Conservation (phyloP, 2,888 invertebrate species). For the Rhodophaea formosa region DNA sequence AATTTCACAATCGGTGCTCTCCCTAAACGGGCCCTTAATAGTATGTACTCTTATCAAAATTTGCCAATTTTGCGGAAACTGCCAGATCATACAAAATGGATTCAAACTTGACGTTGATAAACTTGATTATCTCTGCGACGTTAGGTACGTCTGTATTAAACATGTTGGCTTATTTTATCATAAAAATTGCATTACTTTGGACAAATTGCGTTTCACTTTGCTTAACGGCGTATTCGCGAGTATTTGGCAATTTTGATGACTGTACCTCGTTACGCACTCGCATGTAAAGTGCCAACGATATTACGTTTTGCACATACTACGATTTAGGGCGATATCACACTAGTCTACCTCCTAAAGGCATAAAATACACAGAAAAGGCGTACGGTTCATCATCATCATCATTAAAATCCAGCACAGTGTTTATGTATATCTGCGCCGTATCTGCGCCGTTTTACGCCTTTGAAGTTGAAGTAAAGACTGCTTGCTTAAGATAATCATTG, state of each 20-base stretch:
- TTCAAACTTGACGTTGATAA: background rate
- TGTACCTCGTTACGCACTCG: background rate
- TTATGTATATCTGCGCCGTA: too few relatives aligned
- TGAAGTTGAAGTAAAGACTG: too few relatives aligned
- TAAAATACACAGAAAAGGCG: too few relatives aligned
- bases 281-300: background rate
- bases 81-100: background rate
- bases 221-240: constrained; percentile 1
- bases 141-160: background rate
- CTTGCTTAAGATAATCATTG: too few relatives aligned
- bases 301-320: background rate
- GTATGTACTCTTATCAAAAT: too few relatives aligned
- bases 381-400: too few relatives aligned
- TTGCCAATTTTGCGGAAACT: too few relatives aligned
- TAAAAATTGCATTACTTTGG: background rate
- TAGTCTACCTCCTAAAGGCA: too few relatives aligned
- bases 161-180: background rate
- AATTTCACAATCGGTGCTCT: too few relatives aligned
- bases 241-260: constrained; percentile 1
- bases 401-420: too few relatives aligned
- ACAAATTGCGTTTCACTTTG: constrained; percentile 2
- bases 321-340: background rate
- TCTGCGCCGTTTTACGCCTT: too few relatives aligned
- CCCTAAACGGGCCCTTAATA: too few relatives aligned
- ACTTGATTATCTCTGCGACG: background rate